Evolutionary conservation across 2,797 vertebrate genomes (phyloP).

Genomic region (Onychomys arenicola): DNA sequence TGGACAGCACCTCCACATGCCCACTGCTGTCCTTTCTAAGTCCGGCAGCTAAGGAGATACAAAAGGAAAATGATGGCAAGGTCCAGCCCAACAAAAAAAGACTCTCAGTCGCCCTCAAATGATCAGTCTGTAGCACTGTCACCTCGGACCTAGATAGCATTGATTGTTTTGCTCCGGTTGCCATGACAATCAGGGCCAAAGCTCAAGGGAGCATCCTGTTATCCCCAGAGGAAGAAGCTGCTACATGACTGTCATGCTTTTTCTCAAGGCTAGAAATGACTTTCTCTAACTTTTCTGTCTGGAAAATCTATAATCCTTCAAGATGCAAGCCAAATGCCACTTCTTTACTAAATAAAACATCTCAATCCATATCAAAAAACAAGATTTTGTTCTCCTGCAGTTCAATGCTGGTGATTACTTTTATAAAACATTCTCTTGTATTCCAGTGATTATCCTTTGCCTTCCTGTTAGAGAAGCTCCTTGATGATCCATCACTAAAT

Average conservation of each 20-base stretch:
- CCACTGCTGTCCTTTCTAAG: background rate
- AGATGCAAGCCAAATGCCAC: background rate
- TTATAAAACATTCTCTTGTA: background rate
- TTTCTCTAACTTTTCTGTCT: background rate
- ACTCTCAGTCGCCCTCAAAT: background rate
- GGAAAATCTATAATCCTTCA: background rate
- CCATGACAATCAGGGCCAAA: background rate
- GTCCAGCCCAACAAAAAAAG: background rate
- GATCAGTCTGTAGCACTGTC: background rate
- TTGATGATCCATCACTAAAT: background rate
- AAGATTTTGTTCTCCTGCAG: constrained; percentile 7
- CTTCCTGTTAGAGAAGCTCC: background rate
- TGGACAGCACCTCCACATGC: background rate
- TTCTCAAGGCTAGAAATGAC: background rate
- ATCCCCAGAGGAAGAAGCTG: background rate
- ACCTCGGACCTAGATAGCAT: background rate
- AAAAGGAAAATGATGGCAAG: background rate
- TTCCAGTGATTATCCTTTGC: constrained; percentile 1
- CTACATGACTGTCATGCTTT: background rate
- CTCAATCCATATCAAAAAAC: background rate
- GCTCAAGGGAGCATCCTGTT: background rate
- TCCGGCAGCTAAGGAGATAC: background rate
- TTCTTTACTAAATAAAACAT: background rate
- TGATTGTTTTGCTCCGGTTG: background rate
- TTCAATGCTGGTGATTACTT: background rate